Conservation (phyloP, 2,113 vertebrate species). For the Engystomops pustulosus region DNA sequence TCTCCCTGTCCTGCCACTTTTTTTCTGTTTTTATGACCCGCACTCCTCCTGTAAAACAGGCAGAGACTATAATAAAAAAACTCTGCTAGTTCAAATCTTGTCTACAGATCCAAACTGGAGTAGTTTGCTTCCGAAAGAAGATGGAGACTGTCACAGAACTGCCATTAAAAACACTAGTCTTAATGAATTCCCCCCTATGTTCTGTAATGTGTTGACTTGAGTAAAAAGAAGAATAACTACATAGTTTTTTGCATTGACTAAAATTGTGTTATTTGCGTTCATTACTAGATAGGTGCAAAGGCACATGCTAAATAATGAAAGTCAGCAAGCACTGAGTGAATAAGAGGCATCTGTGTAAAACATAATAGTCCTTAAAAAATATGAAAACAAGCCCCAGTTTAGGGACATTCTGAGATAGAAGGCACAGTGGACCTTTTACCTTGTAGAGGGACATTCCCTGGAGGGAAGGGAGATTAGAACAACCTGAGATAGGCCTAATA, state of each 20-base stretch:
- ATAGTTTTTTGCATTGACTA: constrained; percentile 25
- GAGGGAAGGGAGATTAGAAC: background rate
- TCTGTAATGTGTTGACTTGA: too few species aligned
- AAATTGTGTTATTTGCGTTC: background rate
- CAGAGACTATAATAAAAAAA: too few species aligned
- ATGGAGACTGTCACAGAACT: too few species aligned
- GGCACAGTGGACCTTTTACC: background rate
- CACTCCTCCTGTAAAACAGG: too few species aligned
- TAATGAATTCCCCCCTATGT: too few species aligned
- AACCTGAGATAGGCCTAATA: background rate
- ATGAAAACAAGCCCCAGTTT: background rate
- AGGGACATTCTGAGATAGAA: background rate
- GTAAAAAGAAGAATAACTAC: background rate
- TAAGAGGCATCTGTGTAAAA: background rate
- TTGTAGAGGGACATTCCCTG: background rate
- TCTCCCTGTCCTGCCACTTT: too few species aligned
- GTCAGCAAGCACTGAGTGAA: background rate
- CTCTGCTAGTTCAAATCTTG: too few species aligned
- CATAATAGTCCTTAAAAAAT: too few species aligned
- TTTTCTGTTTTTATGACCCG: too few species aligned
- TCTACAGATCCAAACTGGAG: too few species aligned
- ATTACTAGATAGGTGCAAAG: constrained; percentile 7
- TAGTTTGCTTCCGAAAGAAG: too few species aligned
- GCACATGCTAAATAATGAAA: constrained; percentile 13
- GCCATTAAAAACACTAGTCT: too few species aligned